phyloP scores from a whole-genome alignment of 2,888 invertebrate species.

The Dasysyrphus tricinctus region DNA sequence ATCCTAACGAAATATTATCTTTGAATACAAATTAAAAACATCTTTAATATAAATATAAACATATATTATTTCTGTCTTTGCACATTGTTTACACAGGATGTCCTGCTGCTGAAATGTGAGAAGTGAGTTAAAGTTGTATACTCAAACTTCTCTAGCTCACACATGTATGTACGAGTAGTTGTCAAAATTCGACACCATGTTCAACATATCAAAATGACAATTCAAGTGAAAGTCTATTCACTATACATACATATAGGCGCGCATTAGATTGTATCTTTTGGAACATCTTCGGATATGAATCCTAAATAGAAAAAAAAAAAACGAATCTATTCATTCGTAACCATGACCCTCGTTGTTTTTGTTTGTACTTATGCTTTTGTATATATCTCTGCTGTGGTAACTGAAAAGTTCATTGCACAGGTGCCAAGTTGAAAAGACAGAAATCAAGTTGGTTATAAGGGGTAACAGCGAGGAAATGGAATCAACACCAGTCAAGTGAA shows the following conservation, averaged over 20 bases:
- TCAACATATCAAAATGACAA: constrained; percentile 63
- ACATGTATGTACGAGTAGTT: constrained; percentile 39
- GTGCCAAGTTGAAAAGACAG: constrained; percentile 47
- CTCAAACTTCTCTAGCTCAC: constrained; percentile 51
- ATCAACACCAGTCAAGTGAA: constrained; percentile 56
- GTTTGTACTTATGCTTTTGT: constrained; percentile 17
- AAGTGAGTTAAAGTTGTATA: constrained; percentile 13
- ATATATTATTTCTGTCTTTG: background rate
- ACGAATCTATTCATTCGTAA: constrained; percentile 60
- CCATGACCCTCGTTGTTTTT: constrained; percentile 52
- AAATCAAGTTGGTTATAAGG: background rate
- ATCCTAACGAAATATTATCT: too few relatives aligned
- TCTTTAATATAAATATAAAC: too few relatives aligned
- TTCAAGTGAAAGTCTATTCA: constrained; percentile 61
- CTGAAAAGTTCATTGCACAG: constrained; percentile 58
- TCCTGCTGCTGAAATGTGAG: background rate
- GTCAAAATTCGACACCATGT: constrained; percentile 66
- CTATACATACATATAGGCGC: background rate
- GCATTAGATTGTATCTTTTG: constrained; percentile 35
- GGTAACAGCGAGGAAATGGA: constrained; percentile 23
- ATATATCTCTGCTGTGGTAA: constrained; percentile 12
- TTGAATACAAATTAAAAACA: background rate
- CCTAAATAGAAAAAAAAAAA: constrained; percentile 25
- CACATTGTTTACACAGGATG: background rate
- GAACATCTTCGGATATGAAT: constrained; percentile 54